phyloP scores from a whole-genome alignment of 2,113 vertebrate species.

The Pteruthius melanotis region DNA sequence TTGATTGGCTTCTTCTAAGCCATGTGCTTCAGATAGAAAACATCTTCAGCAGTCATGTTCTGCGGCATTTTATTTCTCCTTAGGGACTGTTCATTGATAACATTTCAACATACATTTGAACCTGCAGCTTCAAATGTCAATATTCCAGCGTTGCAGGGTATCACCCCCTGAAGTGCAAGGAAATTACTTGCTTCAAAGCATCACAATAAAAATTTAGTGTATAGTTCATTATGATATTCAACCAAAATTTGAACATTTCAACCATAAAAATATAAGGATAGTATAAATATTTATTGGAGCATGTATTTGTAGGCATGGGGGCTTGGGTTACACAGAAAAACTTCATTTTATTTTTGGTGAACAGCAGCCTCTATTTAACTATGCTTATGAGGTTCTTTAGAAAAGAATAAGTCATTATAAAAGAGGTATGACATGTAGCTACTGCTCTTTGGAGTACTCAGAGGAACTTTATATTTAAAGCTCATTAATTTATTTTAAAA shows the following conservation, averaged over 20 bases:
- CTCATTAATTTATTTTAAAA: not conserved
- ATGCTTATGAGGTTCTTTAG: not conserved
- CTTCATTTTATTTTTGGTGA: not conserved
- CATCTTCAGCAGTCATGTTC: not conserved
- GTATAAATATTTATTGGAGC: not conserved
- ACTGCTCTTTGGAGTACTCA: not conserved
- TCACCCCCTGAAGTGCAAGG: not conserved
- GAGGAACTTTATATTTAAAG: not conserved
- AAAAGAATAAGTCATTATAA: not conserved
- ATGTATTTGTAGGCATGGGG: not conserved
- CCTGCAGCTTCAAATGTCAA: not conserved
- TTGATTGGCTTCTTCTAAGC: not conserved
- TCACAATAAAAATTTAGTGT: not conserved
- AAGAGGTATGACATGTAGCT: not conserved
- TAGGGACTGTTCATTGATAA: not conserved
- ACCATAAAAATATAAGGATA: not conserved
- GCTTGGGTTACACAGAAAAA: not conserved
- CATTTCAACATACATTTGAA: not conserved
- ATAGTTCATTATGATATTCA: not conserved
- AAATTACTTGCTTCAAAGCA: not conserved
- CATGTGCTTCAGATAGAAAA: not conserved
- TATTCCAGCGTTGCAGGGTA: not conserved
- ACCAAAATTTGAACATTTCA: not conserved
- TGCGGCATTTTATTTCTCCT: not conserved
- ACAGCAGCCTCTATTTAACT: not conserved